Evolutionary conservation across 2,113 vertebrate genomes (phyloP), one percentile per base, ranked within the genome.

Genomic region (Hucho hucho): DNA sequence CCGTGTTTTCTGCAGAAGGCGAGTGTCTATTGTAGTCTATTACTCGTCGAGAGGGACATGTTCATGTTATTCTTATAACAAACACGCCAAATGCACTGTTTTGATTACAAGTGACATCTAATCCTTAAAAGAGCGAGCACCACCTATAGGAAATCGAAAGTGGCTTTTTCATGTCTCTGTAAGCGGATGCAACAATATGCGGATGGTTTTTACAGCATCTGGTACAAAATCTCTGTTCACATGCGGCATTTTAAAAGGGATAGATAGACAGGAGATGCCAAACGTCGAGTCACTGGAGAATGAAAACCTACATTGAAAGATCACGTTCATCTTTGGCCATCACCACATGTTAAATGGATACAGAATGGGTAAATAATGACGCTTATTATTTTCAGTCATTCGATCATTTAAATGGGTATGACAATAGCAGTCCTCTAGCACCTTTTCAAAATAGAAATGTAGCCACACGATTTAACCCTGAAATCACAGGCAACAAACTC

Each of bases 201-300:
- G 46, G 73, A 53, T 59, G 59, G 3, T 75, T 82, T 75, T 66
- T 28, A 74, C 67, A 25, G 71, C 76, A 75, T 80, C 69, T 77
- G 66, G 72, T 49, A 65, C 67, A 58, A 18, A 58, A 72, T 20
- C 28, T 66, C 53, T 43, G 53, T 28, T 49, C 26, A 61, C 68
- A 47, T 56, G 58, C 16, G 26, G 9, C 26, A 61, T 59, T 25
- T 32, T 20, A 22, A 1, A 0, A 3, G 22, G 26, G 47, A 64
- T 24, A 32, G 32, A 32, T 32, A 64, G 16, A 26, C n/a, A 53
- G 11, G 0, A 75, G 12, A 64, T 18, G 3, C 9, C 4, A 16
- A 49, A 64, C n/a, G 1, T 3, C 46, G 20, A 32, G 5, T 37
- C 2, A 37, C 14, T 16, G 24, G 58, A 59, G 16, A 58, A 29